Evolutionary conservation across 2,888 invertebrate genomes (phyloP), one percentile per base, ranked within the genome.

Genomic region (Drosophila borborema): DNA sequence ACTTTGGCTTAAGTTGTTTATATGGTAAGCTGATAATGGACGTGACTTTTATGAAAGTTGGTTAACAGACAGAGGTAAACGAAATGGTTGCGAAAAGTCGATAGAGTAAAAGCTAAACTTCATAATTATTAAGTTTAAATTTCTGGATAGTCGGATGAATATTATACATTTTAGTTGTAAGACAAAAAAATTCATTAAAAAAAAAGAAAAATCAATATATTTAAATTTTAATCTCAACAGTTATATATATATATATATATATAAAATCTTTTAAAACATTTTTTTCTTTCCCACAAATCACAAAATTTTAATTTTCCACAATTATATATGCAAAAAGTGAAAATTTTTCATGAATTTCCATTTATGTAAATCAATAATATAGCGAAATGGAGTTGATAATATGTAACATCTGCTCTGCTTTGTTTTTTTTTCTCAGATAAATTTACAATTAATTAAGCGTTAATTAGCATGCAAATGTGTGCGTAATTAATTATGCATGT

Each of bases 371-470:
- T 86, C 88, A 86, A 78, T 85, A 67, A 72, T 74, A 36, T 18
- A 20, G 63, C 23, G 41, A 7, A 41, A 46, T 8, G 56, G 16
- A 48, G 45, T 58, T 64, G 63, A 59, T 48, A 61, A 59, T 80
- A 51, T 68, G 68, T 53, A 82, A 74, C 88, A 84, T 74, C 80
- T 86, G 86, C 68, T 60, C 12, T 60, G 53, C 64, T 56, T 54
- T 73, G 65, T 75, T 77, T 71, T 46, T 46, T 28, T 49, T 28
- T 73, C 56, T 20, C 69, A 77, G 58, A 76, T 79, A 69, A 80
- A 79, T 79, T 76, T 74, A 76, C 74, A 77, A 77, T 88, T 86
- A 83, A 85, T 88, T 86, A 88, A 77, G 68, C 61, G 85, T 81
- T 85, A 85, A 85, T 85, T 88, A 83, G 72, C 77, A 77, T 68